phyloP scores from a whole-genome alignment of 2,888 invertebrate genomes.

The Callimorpha dominula region DNA sequence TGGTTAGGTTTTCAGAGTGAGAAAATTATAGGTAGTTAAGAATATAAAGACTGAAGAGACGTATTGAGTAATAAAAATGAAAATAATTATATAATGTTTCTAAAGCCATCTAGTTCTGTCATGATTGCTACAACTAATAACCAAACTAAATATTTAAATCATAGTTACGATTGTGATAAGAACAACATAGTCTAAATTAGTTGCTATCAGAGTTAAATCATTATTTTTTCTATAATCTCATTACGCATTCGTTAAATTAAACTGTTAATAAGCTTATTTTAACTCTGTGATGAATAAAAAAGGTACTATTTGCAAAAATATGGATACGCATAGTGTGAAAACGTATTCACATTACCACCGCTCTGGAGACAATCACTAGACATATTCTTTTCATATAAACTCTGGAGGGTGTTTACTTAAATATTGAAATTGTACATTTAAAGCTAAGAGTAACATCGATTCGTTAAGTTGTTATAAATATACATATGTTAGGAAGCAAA shows the following conservation, averaged over 20 bases:
- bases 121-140: too few relatives aligned
- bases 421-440: too few relatives aligned
- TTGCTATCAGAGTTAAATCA: not conserved
- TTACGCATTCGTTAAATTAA: constrained; percentile 1
- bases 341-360: not conserved
- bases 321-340: not conserved
- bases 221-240: not conserved
- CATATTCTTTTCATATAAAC: not conserved
- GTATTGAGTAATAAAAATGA: too few relatives aligned
- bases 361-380: not conserved
- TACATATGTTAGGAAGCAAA: not conserved
- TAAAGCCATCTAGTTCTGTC: too few relatives aligned
- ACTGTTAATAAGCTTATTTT: not conserved
- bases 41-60: too few relatives aligned
- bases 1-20: not conserved
- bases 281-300: constrained; percentile 3
- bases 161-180: not conserved
- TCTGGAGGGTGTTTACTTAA: not conserved
- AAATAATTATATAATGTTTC: too few relatives aligned
- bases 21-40: too few relatives aligned
- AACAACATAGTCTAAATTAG: not conserved
- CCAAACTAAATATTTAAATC: not conserved
- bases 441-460: too few relatives aligned
- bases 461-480: too few relatives aligned
- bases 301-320: not conserved